These are phyloP conservation scores for Cuculus canorus DNA, from an alignment of 2,797 vertebrate species.

Conservation along the genomic window DNA sequence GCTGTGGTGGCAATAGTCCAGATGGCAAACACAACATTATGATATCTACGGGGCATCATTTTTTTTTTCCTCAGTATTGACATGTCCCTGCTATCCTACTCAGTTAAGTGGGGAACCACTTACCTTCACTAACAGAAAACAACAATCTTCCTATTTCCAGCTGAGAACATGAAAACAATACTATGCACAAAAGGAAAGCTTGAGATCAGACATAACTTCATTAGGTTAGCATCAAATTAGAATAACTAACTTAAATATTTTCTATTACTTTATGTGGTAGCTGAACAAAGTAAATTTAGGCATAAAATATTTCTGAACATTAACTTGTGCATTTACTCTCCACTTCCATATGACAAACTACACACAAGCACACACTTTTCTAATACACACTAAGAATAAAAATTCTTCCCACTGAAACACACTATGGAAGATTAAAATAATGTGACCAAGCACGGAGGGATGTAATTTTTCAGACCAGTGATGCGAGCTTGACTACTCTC, in stretches of 20 bases:
- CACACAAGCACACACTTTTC: not conserved
- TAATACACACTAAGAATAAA: not conserved
- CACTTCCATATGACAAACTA: not conserved
- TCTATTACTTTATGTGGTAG: not conserved
- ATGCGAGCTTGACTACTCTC: not conserved
- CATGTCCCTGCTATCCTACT: not conserved
- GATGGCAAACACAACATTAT: not conserved
- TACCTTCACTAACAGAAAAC: not conserved
- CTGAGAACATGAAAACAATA: not conserved
- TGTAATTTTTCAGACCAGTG: constrained; percentile 24
- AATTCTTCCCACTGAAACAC: not conserved
- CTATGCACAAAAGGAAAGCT: not conserved
- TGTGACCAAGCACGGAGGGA: not conserved
- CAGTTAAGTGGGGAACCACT: not conserved
- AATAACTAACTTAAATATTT: not conserved
- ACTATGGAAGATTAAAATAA: constrained; percentile 26
- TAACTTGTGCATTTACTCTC: not conserved
- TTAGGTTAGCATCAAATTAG: not conserved
- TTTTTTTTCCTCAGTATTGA: not conserved
- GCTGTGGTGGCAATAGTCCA: not conserved
- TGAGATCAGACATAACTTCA: not conserved
- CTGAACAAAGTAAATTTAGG: not conserved
- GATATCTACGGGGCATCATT: not conserved
- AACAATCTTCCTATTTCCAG: not conserved
- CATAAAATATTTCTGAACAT: not conserved